Base-by-base conservation (phyloP, 2,113 vertebrate species). In the Nothoprocta perdicaria region DNA sequence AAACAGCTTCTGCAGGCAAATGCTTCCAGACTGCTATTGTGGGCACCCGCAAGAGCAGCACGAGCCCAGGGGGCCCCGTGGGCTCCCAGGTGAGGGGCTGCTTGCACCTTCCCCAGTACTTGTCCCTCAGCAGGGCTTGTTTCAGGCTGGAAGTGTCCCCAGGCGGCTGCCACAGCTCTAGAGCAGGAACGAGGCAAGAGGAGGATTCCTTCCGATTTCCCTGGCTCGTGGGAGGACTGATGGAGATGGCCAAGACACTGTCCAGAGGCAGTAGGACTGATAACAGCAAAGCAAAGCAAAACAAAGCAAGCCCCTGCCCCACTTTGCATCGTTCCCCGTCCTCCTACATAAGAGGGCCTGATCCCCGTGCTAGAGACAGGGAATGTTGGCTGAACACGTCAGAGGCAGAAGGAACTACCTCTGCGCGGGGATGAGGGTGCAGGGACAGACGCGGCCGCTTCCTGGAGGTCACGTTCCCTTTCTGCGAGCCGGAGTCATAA, bases 241-340 rank as follows among this genome's bases (percentile, higher is more conserved):
- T 10, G 50, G 41, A 19, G 66, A 71, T 0, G 1, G n/a, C 33
- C 0, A 3, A 31, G 9, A 67, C 46, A 9, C 43, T 92, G 26
- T 12, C 27, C 53, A 41, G 38, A 27, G 72, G n/a, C 60, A 67
- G 45, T 21, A 52, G 62, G 38, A 26, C 23, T 79, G 48, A 31
- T 31, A 92, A n/a, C n/a, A n/a, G n/a, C n/a, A n/a, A n/a, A n/a
- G n/a, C n/a, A n/a, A 65, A 31, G 23, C 72, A 45, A 61, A 27
- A 8, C 40, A 67, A 29, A 79, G 43, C 62, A 82, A 91, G 63
- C 4, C 14, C 27, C 21, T 53, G 23, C 12, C 21, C 43, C 40
- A 12, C 0, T 1, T 1, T 4, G 1, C 18, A 60, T 55, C 2
- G 0, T 5, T 6, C 9, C 31, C 7, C 14, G 10, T 43, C 35